Evolutionary conservation across 2,888 invertebrate species (phyloP).

Genomic region (Dryomyza anilis): DNA sequence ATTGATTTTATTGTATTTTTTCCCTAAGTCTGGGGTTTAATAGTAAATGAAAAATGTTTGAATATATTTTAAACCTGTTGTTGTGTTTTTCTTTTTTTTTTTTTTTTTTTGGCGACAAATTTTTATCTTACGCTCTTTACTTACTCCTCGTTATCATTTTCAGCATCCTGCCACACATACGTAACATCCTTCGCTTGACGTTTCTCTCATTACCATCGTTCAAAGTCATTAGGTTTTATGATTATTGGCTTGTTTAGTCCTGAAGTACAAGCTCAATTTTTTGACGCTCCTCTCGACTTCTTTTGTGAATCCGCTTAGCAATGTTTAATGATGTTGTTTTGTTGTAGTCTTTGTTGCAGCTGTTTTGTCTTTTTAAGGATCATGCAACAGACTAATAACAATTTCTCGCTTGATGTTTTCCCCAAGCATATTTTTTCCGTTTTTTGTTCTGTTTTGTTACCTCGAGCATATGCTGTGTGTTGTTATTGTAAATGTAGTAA

Average conservation of each 20-base stretch:
- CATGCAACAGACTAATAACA: conserved; percentile 46
- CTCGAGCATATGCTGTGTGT: neutral
- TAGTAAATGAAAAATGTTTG: no score
- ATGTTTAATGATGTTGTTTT: conserved; percentile 18
- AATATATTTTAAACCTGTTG: no score
- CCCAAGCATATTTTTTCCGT: conserved; percentile 33
- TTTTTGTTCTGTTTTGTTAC: conserved; percentile 4
- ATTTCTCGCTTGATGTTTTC: conserved; percentile 50
- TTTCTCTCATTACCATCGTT: conserved; percentile 26
- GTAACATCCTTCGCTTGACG: conserved; percentile 10
- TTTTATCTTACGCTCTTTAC: conserved; percentile 20
- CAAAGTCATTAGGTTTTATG: conserved; percentile 57
- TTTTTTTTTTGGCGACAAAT: no score
- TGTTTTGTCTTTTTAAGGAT: conserved; percentile 15
- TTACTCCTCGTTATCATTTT: conserved; percentile 17
- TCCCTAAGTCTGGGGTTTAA: no score
- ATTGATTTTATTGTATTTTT: no score
- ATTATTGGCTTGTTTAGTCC: conserved; percentile 55
- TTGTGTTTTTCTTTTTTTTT: no score
- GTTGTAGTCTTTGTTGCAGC: conserved; percentile 27
- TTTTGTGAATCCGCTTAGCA: conserved; percentile 7
- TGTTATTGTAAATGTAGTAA: no score
- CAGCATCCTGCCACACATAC: conserved; percentile 26
- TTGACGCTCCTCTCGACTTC: conserved; percentile 26
- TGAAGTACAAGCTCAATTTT: conserved; percentile 31